A percentile compares a stretch with the other conserved stretches of the same genome.
phyloP scores from a whole-genome alignment of 2,797 vertebrate genomes.

The Pseudopleuronectes americanus region DNA sequence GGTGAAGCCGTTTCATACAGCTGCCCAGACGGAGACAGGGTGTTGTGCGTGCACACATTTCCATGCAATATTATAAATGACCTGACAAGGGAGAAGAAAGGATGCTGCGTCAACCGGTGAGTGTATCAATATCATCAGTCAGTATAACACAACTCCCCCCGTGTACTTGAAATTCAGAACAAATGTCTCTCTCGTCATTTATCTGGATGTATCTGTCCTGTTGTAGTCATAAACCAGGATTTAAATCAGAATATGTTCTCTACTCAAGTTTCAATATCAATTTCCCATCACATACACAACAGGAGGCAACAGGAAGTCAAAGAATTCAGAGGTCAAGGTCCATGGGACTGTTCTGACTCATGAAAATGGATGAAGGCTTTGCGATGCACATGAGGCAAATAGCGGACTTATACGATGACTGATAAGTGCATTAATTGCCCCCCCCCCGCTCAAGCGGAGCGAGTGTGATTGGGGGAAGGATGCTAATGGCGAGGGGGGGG shows the following conservation, averaged over 20 bases:
- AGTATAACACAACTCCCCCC: not conserved
- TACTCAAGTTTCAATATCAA: conserved; percentile 16
- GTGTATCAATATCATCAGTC: conserved; percentile 13
- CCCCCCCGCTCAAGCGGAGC: conserved; percentile 29
- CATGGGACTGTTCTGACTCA: conserved; percentile 16
- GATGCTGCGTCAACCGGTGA: not conserved
- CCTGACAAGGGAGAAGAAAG: not conserved
- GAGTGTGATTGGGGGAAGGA: conserved; percentile 42
- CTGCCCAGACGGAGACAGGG: conserved; percentile 20
- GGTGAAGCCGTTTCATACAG: conserved; percentile 37
- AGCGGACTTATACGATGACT: conserved; percentile 45
- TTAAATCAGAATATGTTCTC: conserved; percentile 11
- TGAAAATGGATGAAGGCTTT: conserved; percentile 41
- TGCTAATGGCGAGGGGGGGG: conserved; percentile 4
- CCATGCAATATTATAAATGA: conserved; percentile 3
- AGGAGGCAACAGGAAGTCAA: not conserved
- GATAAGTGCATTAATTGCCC: conserved; percentile 64
- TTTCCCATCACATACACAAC: conserved; percentile 8
- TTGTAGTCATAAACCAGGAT: conserved; percentile 4
- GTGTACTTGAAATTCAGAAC: conserved; percentile 4
- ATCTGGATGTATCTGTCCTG: too few species aligned
- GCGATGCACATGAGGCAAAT: not conserved
- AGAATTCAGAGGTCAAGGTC: conserved; percentile 14
- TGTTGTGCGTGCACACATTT: not conserved
- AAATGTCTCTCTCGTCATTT: conserved; percentile 16